Conservation (phyloP, 2,888 invertebrate genomes). For the Meloe dianella region DNA sequence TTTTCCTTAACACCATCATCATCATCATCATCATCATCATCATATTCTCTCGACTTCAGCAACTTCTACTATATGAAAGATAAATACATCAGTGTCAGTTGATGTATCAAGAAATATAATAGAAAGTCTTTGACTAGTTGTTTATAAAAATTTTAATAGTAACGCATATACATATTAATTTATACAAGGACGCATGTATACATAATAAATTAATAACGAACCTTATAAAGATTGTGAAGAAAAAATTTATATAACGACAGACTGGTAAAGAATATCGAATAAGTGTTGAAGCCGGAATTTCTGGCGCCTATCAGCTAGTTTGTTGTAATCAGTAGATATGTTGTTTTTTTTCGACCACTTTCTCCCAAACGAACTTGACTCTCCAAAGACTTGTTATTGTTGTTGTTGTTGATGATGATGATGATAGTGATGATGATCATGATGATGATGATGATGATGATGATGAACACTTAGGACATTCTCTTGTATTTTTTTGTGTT, state of each 20-base stretch:
- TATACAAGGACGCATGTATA: constrained; percentile 11
- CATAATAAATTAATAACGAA: constrained; percentile 2
- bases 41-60: neutral
- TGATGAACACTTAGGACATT: neutral
- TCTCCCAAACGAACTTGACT: constrained; percentile 41
- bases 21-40: constrained; percentile 2
- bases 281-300: constrained; percentile 34
- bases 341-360: constrained; percentile 37
- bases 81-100: constrained; percentile 16
- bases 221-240: neutral
- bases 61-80: neutral
- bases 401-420: neutral
- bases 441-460: neutral
- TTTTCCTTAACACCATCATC: constrained; percentile 3
- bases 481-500: neutral
- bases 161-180: constrained; percentile 12
- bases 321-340: constrained; percentile 36
- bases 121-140: constrained; percentile 12
- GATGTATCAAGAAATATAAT: constrained; percentile 13
- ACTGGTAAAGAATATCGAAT: constrained; percentile 19
- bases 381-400: constrained; percentile 18
- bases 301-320: constrained; percentile 36
- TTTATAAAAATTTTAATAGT: constrained; percentile 11
- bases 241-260: constrained; percentile 13
- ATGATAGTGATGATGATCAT: neutral